Percentiles rank a stretch among this genome's conserved stretches.
These are phyloP conservation scores for Oncorhynchus masou DNA, from an alignment of 2,113 vertebrate genomes.

Conservation along the genomic window DNA sequence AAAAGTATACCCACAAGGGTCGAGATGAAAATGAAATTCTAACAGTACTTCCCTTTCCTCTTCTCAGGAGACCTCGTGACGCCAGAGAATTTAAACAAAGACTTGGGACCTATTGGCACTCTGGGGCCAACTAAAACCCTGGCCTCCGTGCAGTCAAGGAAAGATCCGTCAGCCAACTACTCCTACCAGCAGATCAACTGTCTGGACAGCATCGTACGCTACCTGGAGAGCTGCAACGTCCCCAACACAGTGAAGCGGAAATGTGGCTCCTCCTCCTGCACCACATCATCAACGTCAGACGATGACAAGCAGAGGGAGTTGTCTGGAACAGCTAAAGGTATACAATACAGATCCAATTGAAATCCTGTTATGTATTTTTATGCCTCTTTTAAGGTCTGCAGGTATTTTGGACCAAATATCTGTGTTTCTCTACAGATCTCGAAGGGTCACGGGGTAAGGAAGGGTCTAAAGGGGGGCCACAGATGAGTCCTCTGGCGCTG, in stretches of 20 bases:
- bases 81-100: neutral
- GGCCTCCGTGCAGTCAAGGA: constrained; percentile 70
- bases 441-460: constrained; percentile 62
- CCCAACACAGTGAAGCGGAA: constrained; percentile 86
- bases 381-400: neutral
- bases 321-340: constrained; percentile 61
- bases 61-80: constrained; percentile 25
- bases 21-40: neutral
- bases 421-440: constrained; percentile 52
- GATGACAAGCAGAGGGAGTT: constrained; percentile 79
- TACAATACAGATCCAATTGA: neutral
- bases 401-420: neutral
- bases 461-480: constrained; percentile 39
- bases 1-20: neutral
- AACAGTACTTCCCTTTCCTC: neutral
- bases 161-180: constrained; percentile 75
- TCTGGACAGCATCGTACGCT: constrained; percentile 89
- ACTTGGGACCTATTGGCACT: constrained; percentile 25
- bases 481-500: constrained; percentile 77
- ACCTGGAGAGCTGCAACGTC: constrained; percentile 87
- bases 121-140: constrained; percentile 42
- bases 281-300: constrained; percentile 81
- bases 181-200: constrained; percentile 96
- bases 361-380: neutral
- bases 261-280: constrained; percentile 83